Evolutionary conservation across 2,888 invertebrate species (phyloP).

Genomic region (Scaptomyza parva): DNA sequence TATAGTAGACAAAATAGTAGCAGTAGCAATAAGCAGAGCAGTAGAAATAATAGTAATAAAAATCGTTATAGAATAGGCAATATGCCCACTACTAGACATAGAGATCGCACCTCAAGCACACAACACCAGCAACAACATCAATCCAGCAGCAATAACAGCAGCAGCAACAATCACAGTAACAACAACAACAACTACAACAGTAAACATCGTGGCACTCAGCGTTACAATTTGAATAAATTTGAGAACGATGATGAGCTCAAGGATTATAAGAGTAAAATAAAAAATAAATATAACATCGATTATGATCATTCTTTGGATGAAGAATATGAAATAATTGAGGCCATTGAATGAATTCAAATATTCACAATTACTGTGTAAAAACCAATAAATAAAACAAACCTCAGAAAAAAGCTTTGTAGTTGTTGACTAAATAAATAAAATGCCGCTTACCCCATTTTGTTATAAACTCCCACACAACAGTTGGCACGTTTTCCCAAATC

Average conservation of each 20-base stretch:
- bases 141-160: constrained; percentile 20
- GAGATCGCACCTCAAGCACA: constrained; percentile 51
- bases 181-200: constrained; percentile 45
- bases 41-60: constrained; percentile 53
- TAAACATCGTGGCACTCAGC: constrained; percentile 48
- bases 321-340: constrained; percentile 85
- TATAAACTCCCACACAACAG: constrained; percentile 8
- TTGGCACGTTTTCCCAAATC: constrained; percentile 39
- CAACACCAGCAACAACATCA: constrained; percentile 30
- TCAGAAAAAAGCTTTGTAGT: constrained; percentile 30
- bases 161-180: constrained; percentile 27
- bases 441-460: constrained; percentile 14
- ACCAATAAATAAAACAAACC: constrained; percentile 14
- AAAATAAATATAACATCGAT: constrained; percentile 85
- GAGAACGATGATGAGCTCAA: constrained; percentile 81
- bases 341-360: constrained; percentile 80
- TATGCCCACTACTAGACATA: constrained; percentile 55
- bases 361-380: neutral
- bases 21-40: constrained; percentile 66
- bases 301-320: constrained; percentile 85
- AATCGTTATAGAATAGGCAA: constrained; percentile 53
- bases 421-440: constrained; percentile 33
- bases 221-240: constrained; percentile 76
- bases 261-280: constrained; percentile 84
- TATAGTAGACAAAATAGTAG: constrained; percentile 62